Conservation (phyloP, 2,888 invertebrate species). For the Pterostichus madidus region DNA sequence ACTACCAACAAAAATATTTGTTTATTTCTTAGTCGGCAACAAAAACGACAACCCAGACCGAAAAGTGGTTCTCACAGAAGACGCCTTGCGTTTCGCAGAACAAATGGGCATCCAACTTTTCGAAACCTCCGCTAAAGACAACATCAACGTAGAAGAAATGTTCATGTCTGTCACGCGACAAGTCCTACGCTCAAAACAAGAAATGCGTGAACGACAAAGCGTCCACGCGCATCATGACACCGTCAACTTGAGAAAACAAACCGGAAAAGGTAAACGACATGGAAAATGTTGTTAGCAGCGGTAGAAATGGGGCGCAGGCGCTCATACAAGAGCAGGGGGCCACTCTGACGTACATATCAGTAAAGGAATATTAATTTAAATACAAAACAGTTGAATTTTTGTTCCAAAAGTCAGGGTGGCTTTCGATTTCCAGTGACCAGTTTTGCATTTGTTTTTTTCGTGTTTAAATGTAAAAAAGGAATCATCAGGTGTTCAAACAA, state of each 20-base stretch:
- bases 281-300: slow-evolving; percentile 80
- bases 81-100: slow-evolving; percentile 97
- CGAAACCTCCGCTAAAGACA: slow-evolving; percentile 99
- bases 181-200: slow-evolving; percentile 92
- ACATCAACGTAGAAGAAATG: slow-evolving; percentile 99
- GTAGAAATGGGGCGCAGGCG: neutral
- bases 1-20: neutral
- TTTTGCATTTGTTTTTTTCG: no score
- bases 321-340: neutral
- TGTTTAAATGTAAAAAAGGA: neutral
- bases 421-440: no score
- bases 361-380: neutral
- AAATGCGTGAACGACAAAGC: slow-evolving; percentile 87
- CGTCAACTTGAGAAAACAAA: slow-evolving; percentile 85
- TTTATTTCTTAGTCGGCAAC: slow-evolving; percentile 88
- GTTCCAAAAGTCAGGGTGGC: no score
- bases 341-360: neutral
- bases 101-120: slow-evolving; percentile 98
- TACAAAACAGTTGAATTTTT: no score
- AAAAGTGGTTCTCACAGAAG: slow-evolving; percentile 97
- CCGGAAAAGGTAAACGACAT: slow-evolving; percentile 82
- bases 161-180: slow-evolving; percentile 86
- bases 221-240: slow-evolving; percentile 84
- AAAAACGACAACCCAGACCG: slow-evolving; percentile 96
- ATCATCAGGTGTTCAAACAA: neutral